Evolutionary conservation across 2,888 invertebrate genomes (phyloP).

Genomic region (Agriopis leucophaearia): DNA sequence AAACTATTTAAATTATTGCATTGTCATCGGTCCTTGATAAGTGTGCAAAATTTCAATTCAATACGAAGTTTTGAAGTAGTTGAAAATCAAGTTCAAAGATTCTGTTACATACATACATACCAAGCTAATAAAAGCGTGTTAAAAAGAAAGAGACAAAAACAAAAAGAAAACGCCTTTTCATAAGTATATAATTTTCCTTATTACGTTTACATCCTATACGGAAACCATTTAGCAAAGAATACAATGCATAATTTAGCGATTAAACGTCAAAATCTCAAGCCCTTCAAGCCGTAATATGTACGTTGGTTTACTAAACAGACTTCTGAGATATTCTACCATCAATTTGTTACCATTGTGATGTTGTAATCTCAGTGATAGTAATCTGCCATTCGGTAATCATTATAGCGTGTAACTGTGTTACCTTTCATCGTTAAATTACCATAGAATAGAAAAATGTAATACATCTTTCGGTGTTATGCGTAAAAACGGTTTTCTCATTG

Average conservation of each 20-base stretch:
- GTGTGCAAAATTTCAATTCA: too few species aligned
- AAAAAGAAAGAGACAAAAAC: too few species aligned
- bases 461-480: constrained; percentile 12
- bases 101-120: too few species aligned
- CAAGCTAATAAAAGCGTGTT: too few species aligned
- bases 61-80: too few species aligned
- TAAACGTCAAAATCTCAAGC: constrained; percentile 23
- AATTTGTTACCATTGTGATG: constrained; percentile 25
- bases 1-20: too few species aligned
- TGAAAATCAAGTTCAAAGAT: too few species aligned
- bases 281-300: constrained; percentile 13
- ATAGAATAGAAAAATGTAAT: constrained; percentile 23
- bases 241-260: constrained; percentile 32
- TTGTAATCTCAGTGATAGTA: constrained; percentile 18
- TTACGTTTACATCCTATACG: constrained; percentile 17
- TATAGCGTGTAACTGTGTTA: constrained; percentile 22
- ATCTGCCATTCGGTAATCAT: constrained; percentile 26
- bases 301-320: constrained; percentile 2
- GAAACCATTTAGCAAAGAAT: constrained; percentile 42
- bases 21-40: too few species aligned
- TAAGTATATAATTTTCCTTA: too few species aligned
- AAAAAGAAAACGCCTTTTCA: too few species aligned
- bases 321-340: constrained; percentile 10
- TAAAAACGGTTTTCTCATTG: constrained; percentile 7
- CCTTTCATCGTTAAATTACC: constrained; percentile 25